Base-by-base conservation (phyloP, 2,797 vertebrate genomes). In the Gymnodraco acuticeps region DNA sequence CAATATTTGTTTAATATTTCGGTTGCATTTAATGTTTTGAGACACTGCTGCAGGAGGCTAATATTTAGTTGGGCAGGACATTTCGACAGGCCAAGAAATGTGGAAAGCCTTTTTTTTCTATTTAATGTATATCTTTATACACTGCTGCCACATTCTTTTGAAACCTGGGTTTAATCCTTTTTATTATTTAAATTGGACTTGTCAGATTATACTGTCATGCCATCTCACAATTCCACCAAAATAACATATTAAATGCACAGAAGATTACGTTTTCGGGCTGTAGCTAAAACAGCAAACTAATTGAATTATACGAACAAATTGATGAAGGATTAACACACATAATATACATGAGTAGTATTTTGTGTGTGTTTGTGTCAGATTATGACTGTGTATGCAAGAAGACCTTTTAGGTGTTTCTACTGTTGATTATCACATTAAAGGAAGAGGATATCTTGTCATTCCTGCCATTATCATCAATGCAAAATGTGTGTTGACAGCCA, bases 101-200 rank as follows among this genome's bases (percentile, higher is more conserved):
- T 61, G 70, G 38, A 72, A 27, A 69, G 17, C 56, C 72, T 46
- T 13, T 70, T 70, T 50, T 60, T 67, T 70, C 27, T 33, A 43
- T 47, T 20, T 68, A 38, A 72, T 68, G 77, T 1, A n/a, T n/a
- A 56, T 72, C 5, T 63, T 31, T 75, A 27, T 23, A 53, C 42
- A 60, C 3, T 52, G 64, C 58, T 48, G 67, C 20, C 27, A 64
- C 23, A 75, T 71, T 61, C 52, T 67, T 9, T 56, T 23, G 27
- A 75, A 59, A 76, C 68, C 60, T 64, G 43, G 12, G 52, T 64
- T 80, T 82, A 82, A 80, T 60, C 70, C 72, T 65, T 53, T 38
- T 73, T 76, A 80, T 73, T 76, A 77, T 70, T 78, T 71, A 67
- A 85, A 84, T 69, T 56, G 68, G 61, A 78, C 54, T 75, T 64